Base-by-base conservation (phyloP, 2,113 vertebrate genomes). In the Xenus cinereus region DNA sequence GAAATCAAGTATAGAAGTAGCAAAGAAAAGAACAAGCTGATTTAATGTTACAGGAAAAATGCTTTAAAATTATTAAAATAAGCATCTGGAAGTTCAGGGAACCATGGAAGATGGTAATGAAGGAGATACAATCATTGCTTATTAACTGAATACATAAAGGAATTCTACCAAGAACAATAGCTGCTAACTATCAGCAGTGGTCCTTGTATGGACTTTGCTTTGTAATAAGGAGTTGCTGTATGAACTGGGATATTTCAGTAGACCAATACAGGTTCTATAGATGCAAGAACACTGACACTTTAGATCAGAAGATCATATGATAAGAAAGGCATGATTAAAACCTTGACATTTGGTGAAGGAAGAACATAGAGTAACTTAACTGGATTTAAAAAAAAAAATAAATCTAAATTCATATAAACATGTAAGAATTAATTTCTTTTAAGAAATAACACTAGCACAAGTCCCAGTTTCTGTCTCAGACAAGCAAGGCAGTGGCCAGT, bases 21-120 rank as follows among this genome's bases (percentile, higher is more conserved):
- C 4, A 59, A 77, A 67, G 26, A 30, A 51, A 59, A 91, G 54
- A 17, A 57, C 27, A 30, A 30, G 2, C 3, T 0, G 0, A 3
- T 33, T 60, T 9, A 79, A 53, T 18, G 20, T 22, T 28, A 59
- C 1, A 27, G 8, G 2, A 10, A 14, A 50, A 85, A 59, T 30
- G 2, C 0, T 23, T 12, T 1, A 4, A 48, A 37, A 17, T 0
- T 0, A 69, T n/a, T 78, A 32, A 81, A 95, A 4, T 43, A 57
- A 87, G 12, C 43, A 66, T 23, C 32, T 67, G 17, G 4, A 66
- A 68, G 54, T 60, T 75, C 32, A 83, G 26, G 33, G 24, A 94
- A 28, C 24, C 35, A 67, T 9, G 14, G 18, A 75, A 79, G 28
- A 63, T 14, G 2, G 4, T 6, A 75, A 62, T 41, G 16, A 73